phyloP scores from a whole-genome alignment of 2,797 vertebrate species.

The Liparis tanakae region DNA sequence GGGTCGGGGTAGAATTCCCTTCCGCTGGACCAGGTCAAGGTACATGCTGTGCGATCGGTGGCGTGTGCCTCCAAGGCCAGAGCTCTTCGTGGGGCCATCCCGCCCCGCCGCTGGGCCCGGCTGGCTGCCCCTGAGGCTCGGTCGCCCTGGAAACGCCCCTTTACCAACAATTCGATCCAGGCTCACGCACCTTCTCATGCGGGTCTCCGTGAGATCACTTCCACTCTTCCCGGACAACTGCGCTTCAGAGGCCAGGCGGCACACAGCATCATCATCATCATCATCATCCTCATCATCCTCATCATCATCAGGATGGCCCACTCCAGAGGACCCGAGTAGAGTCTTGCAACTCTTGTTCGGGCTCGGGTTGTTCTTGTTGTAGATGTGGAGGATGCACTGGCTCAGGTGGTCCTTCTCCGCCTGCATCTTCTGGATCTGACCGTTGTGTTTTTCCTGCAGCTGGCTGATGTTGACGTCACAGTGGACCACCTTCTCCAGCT shows the following conservation, averaged over 20 bases:
- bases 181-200: slow-evolving; percentile 74
- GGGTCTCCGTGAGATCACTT: slow-evolving; percentile 25
- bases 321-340: no score
- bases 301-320: no score
- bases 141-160: slow-evolving; percentile 43
- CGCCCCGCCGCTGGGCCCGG: slow-evolving; percentile 37
- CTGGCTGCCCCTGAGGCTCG: slow-evolving; percentile 40
- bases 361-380: slow-evolving; percentile 76
- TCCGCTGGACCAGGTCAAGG: slow-evolving; percentile 73
- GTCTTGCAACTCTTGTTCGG: slow-evolving; percentile 13
- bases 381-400: slow-evolving; percentile 78
- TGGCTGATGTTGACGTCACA: slow-evolving; percentile 75
- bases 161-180: slow-evolving; percentile 70
- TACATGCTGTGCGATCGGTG: slow-evolving; percentile 74
- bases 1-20: slow-evolving; percentile 53
- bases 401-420: slow-evolving; percentile 78
- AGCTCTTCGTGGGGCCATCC: slow-evolving; percentile 48
- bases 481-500: slow-evolving; percentile 80
- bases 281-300: no score
- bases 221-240: slow-evolving; percentile 42
- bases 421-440: slow-evolving; percentile 73
- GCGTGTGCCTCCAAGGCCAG: slow-evolving; percentile 43
- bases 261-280: slow-evolving; percentile 48
- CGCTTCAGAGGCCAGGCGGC: slow-evolving; percentile 44
- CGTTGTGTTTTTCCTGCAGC: slow-evolving; percentile 72